Conservation (phyloP, 2,888 invertebrate species). For the Emmelina monodactyla region DNA sequence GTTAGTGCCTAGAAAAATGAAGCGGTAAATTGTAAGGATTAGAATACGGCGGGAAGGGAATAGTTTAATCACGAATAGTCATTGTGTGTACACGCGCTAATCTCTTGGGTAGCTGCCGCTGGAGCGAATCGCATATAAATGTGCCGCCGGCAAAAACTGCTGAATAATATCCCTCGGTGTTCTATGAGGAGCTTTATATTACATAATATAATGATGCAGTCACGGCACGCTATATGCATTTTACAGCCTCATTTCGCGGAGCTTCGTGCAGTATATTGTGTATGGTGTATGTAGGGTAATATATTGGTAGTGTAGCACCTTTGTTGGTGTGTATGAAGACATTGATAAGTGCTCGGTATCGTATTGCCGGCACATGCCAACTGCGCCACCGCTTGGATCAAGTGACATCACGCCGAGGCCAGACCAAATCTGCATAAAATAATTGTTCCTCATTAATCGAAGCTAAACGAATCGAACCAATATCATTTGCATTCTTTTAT, state of each 20-base stretch:
- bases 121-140: constrained; percentile 59
- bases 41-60: constrained; percentile 38
- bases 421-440: constrained; percentile 14
- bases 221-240: constrained; percentile 36
- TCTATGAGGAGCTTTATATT: constrained; percentile 36
- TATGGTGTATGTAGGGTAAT: no score
- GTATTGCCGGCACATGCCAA: constrained; percentile 45
- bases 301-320: background rate
- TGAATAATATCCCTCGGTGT: constrained; percentile 48
- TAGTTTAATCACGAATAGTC: constrained; percentile 45
- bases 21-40: no score
- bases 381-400: constrained; percentile 38
- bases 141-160: constrained; percentile 50
- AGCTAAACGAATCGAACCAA: no score
- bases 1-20: no score
- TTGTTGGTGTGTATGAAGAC: constrained; percentile 4
- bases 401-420: constrained; percentile 28
- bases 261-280: constrained; percentile 6
- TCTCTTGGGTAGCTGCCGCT: constrained; percentile 45
- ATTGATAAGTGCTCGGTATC: constrained; percentile 24
- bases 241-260: constrained; percentile 31
- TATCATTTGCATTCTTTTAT: no score
- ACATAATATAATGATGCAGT: constrained; percentile 46
- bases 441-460: no score
- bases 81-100: constrained; percentile 40